A percentile compares a stretch with the other conserved stretches of the same genome.
These are phyloP conservation scores for Falco cherrug DNA, from an alignment of 2,797 vertebrate species.

Conservation along the genomic window DNA sequence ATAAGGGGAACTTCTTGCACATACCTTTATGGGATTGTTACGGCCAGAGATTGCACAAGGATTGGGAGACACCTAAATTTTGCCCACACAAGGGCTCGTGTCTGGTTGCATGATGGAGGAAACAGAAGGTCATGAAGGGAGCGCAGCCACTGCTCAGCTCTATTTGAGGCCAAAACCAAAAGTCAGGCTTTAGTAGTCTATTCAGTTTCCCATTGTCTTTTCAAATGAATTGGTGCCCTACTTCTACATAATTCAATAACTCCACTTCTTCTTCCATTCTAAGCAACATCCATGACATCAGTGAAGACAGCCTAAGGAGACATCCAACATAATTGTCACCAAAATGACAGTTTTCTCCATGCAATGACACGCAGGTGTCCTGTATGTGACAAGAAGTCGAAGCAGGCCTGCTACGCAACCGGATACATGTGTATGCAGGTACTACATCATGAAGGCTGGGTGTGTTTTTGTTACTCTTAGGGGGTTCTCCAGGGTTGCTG, in stretches of 20 bases:
- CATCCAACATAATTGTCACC: not conserved
- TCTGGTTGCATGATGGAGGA: not conserved
- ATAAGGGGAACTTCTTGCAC: not conserved
- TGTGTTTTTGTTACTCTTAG: not conserved
- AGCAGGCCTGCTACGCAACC: not conserved
- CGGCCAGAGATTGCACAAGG: not conserved
- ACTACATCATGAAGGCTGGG: not conserved
- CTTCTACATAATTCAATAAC: not conserved
- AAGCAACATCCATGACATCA: not conserved
- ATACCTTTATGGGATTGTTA: not conserved
- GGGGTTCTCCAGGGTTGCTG: not conserved
- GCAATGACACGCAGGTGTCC: not conserved
- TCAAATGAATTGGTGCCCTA: not conserved
- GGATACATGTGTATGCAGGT: fast-evolving
- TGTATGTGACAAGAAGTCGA: fast-evolving
- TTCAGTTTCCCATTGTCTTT: not conserved
- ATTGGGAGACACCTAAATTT: not conserved
- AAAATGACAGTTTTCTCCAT: not conserved
- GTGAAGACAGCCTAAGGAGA: not conserved
- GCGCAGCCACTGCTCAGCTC: not conserved
- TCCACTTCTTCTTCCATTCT: not conserved
- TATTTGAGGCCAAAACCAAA: not conserved
- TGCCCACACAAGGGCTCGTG: not conserved
- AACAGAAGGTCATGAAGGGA: not conserved
- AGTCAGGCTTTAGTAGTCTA: not conserved